Evolutionary conservation across 2,113 vertebrate species (phyloP).

Genomic region (Lota lota): DNA sequence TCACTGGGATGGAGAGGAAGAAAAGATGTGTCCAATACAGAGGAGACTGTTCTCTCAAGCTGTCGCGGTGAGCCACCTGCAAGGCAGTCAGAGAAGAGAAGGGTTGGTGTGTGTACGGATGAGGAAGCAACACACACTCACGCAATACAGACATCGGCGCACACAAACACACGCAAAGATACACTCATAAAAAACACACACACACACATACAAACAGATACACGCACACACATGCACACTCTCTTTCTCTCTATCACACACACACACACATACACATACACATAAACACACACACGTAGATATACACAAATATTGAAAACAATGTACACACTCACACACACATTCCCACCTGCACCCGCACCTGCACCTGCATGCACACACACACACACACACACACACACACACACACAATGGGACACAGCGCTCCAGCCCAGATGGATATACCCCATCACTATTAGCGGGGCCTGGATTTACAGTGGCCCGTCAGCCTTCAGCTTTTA

Average conservation of each 20-base stretch:
- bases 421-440: constrained; percentile 58
- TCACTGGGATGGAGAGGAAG: constrained; percentile 49
- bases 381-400: constrained; percentile 18
- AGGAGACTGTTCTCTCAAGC: constrained; percentile 36
- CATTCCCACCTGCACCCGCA: background rate
- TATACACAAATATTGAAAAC: background rate
- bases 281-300: background rate
- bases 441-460: constrained; percentile 63
- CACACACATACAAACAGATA: background rate
- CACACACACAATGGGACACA: constrained; percentile 12
- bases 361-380: constrained; percentile 7
- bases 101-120: constrained; percentile 1
- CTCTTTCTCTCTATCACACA: background rate
- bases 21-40: constrained; percentile 60
- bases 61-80: constrained; percentile 54
- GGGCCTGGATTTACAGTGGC: constrained; percentile 63
- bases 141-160: background rate
- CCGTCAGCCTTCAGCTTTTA: constrained; percentile 70
- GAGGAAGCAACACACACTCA: background rate
- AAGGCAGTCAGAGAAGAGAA: constrained; percentile 15
- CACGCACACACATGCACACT: background rate
- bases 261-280: background rate
- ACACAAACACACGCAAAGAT: background rate
- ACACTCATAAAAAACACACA: background rate
- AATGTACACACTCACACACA: background rate